Evolutionary conservation across 2,888 invertebrate species (phyloP).

Genomic region (Chrysotoxum bicinctum): DNA sequence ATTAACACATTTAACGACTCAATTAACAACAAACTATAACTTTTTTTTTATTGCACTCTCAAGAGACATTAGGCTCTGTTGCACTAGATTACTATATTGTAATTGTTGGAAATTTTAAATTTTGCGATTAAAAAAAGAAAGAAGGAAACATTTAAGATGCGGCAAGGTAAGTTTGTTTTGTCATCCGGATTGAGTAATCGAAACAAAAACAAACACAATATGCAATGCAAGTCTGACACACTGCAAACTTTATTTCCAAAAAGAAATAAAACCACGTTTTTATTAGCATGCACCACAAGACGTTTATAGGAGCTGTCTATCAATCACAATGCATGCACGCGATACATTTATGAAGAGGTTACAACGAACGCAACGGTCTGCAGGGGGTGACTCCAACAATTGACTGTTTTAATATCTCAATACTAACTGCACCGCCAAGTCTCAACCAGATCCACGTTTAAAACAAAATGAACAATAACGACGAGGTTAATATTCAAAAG

Average conservation of each 20-base stretch:
- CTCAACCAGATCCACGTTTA: constrained; percentile 6
- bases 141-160: constrained; percentile 25
- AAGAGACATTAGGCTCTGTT: constrained; percentile 19
- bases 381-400: constrained; percentile 17
- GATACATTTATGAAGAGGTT: constrained; percentile 43
- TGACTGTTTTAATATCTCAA: constrained; percentile 17
- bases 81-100: constrained; percentile 33
- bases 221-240: constrained; percentile 34
- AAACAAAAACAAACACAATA: constrained; percentile 39
- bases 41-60: constrained; percentile 31
- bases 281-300: constrained; percentile 59
- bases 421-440: background rate
- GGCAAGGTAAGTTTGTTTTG: constrained; percentile 33
- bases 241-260: constrained; percentile 27
- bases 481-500: constrained; percentile 52
- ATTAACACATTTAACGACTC: constrained; percentile 4
- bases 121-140: background rate
- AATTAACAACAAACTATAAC: constrained; percentile 27
- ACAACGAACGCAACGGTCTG: constrained; percentile 11
- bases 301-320: constrained; percentile 53
- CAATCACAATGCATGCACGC: constrained; percentile 61
- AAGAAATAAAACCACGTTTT: constrained; percentile 3
- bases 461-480: constrained; percentile 4
- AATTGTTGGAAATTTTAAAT: constrained; percentile 3
- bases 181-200: constrained; percentile 60